These are phyloP conservation scores for Caiman crocodilus DNA, from an alignment of 2,797 vertebrate genomes.

Conservation along the genomic window DNA sequence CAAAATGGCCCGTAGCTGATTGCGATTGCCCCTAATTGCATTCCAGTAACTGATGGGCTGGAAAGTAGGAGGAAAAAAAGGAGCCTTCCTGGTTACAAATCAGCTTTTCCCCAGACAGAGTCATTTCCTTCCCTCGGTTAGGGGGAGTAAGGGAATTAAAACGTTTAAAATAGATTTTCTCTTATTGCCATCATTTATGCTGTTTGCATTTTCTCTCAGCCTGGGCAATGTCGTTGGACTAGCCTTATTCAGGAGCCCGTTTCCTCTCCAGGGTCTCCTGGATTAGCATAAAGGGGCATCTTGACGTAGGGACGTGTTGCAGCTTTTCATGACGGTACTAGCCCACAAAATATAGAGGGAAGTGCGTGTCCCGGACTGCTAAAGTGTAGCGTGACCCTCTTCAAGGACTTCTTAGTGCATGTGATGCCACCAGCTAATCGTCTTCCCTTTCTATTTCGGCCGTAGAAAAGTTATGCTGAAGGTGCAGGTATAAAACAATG, in stretches of 20 bases:
- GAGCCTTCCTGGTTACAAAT: neutral
- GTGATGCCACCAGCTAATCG: neutral
- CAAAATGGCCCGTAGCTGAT: neutral
- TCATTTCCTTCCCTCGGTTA: neutral
- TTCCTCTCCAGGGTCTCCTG: neutral
- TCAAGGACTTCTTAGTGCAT: fast-evolving
- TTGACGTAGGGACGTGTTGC: neutral
- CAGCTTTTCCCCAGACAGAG: neutral
- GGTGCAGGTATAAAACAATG: no score
- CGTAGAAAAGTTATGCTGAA: neutral
- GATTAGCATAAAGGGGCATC: neutral
- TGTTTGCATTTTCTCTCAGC: neutral
- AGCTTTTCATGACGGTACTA: neutral
- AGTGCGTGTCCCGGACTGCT: fast-evolving
- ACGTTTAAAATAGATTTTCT: neutral
- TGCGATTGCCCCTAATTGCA: neutral
- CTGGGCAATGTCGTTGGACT: neutral
- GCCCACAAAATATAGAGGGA: neutral
- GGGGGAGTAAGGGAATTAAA: neutral
- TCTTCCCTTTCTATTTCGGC: neutral
- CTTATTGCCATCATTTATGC: neutral
- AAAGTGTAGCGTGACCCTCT: neutral
- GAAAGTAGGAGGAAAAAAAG: neutral
- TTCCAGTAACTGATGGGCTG: fast-evolving
- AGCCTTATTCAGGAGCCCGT: neutral